A percentile compares a stretch with the other conserved stretches of the same genome.
These are phyloP conservation scores for Tenthredo scrophulariae DNA, from an alignment of 2,888 invertebrate genomes.

Conservation along the genomic window DNA sequence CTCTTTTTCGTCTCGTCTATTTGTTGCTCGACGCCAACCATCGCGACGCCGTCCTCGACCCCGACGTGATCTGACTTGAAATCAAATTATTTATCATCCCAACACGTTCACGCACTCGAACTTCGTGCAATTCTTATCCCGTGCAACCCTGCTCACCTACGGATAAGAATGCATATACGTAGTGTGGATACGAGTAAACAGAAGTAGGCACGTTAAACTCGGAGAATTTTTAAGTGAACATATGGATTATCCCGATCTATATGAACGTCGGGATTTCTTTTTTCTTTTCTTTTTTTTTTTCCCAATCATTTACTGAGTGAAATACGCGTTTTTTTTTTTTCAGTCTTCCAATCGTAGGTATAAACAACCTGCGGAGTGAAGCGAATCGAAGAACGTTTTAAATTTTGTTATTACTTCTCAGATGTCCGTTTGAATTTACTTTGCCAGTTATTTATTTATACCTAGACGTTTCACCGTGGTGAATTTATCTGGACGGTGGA, in stretches of 20 bases:
- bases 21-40: slow-evolving; percentile 32
- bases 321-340: no score
- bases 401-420: neutral
- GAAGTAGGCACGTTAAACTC: neutral
- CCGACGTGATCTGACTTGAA: slow-evolving; percentile 36
- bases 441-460: neutral
- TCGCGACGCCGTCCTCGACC: slow-evolving; percentile 51
- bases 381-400: neutral
- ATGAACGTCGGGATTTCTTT: neutral
- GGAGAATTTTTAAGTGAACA: neutral
- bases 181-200: neutral
- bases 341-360: no score
- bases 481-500: neutral
- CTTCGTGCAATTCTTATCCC: slow-evolving; percentile 16
- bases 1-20: neutral
- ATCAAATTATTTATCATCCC: slow-evolving; percentile 29
- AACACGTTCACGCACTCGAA: neutral
- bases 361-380: no score
- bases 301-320: no score
- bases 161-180: slow-evolving; percentile 25
- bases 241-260: neutral
- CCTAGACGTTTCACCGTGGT: neutral
- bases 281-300: no score
- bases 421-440: neutral
- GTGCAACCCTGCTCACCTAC: slow-evolving; percentile 7